Base-by-base conservation (phyloP, 2,113 vertebrate species). In the Colinus virginianus region DNA sequence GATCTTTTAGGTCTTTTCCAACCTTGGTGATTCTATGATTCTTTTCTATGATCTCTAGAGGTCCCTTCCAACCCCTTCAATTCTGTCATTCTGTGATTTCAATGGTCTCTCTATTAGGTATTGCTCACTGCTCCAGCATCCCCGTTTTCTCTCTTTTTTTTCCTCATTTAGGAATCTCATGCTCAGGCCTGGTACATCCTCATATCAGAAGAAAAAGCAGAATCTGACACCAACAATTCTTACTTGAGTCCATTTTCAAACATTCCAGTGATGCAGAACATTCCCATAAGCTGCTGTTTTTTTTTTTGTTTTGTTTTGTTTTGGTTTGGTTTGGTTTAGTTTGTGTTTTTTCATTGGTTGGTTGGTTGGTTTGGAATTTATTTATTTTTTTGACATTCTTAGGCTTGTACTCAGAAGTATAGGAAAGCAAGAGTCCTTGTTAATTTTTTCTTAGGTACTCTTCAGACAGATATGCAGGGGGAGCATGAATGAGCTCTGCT, bases 341-440 rank as follows among this genome's bases (percentile, higher is more conserved):
- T 40, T 40, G 38, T 38, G 38, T 21, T 10, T 48, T 21, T 48
- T 22, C 7, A 4, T 46, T 40, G 40, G 9, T 21, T 48, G 45
- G 21, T 51, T 40, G 10, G 40, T 40, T 40, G 7, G 14, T 51
- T 51, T 36, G 36, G 36, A 36, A 36, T 36, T 36, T 36, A 36
- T 36, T 36, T 9, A 14, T 43, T 53, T 9, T 68, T 55, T 22
- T 48, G 58, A 0, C 13, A 4, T 56, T 84, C 23, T 88, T 23
- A 78, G n/a, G 22, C 1, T 80, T 0, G 0, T 36, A 36, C 3
- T 3, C 11, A 36, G 49, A 67, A 55, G 25, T 46, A 59, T 6
- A 15, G 11, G 26, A 90, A 3, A 55, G n/a, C 51, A 26, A 78
- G 25, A 82, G 6, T 30, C 20, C 34, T 74, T 80, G 22, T 40